Base-by-base conservation (phyloP, 2,113 vertebrate genomes). In the Leucoraja erinaceus region DNA sequence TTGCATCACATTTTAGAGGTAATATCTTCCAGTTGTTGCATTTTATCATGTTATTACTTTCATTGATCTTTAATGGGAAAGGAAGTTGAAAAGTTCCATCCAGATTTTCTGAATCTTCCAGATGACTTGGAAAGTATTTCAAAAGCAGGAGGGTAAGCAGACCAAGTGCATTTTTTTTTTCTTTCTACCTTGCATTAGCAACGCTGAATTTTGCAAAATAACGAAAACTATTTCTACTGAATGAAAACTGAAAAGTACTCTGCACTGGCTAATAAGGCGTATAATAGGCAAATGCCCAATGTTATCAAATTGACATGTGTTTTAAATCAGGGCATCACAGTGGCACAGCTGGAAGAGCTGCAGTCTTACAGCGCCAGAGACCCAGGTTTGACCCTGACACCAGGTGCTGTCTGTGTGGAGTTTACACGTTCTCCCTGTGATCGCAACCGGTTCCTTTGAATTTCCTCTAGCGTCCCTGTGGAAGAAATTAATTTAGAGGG, bases 1-100 rank as follows among this genome's bases (percentile, higher is more conserved):
- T 97, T 99, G 10, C 98, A 99, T 95, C 98, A 99, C 63, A 98
- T 99, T 94, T 95, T 99, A 79, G 98, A 99, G 99, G 98, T 99
- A 97, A 70, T 20, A 16, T 16, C 68, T 70, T 70, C 11, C 18
- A 70, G 12, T 70, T 70, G 68, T 70, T 70, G 68, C 68, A 92
- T 86, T 54, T 61, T 14, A 47, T 78, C 72, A 20, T 28, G 25
- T 9, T 6, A 56, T 93, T 93, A n/a, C 12, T 59, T 38, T 38
- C 20, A 22, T 9, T 16, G n/a, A 8, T 79, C 94, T 93, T 95
- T 93, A 22, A 72, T 72, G 28, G 94, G 95, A 93, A 94, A 99
- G 99, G 98, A 99, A 94, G 97, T 97, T 28, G 98, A 99, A 94
- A 94, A 94, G 56, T 97, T 96, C 94, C 97, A 99, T 94, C 98